Conservation (phyloP, 1,140 invertebrate species). For the Eriosoma lanigerum region DNA sequence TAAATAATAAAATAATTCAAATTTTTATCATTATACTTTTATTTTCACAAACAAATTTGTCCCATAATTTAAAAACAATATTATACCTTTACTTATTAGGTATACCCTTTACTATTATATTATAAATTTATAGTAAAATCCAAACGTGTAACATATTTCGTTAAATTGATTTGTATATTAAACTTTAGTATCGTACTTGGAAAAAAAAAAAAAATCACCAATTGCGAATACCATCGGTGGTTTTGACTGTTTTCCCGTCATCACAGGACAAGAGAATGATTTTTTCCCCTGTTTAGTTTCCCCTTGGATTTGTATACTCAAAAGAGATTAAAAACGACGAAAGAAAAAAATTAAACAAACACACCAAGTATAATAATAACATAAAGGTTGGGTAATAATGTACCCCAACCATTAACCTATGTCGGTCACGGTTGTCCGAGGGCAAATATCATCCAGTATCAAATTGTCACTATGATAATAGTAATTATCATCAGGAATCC, state of each 20-base stretch:
- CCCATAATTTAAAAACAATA: too few species aligned
- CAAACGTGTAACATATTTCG: too few species aligned
- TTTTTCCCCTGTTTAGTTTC: neutral
- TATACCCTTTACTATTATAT: too few species aligned
- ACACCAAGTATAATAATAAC: neutral
- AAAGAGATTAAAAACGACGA: slow-evolving; percentile 30
- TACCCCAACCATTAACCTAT: slow-evolving; percentile 38
- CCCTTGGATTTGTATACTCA: slow-evolving; percentile 25
- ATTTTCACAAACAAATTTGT: too few species aligned
- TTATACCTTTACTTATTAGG: too few species aligned
- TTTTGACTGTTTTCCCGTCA: neutral
- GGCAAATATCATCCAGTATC: slow-evolving; percentile 15
- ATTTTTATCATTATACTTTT: too few species aligned
- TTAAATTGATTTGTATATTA: too few species aligned
- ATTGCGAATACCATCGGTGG: neutral
- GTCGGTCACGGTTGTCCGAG: slow-evolving; percentile 50
- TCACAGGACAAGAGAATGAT: neutral
- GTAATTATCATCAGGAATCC: slow-evolving; percentile 14
- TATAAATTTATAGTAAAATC: too few species aligned
- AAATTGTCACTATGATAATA: slow-evolving; percentile 11
- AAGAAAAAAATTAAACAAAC: slow-evolving; percentile 33
- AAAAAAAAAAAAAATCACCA: neutral
- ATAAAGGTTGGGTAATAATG: slow-evolving; percentile 13
- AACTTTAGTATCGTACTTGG: too few species aligned
- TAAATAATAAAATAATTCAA: too few species aligned